These are phyloP conservation scores for Aix galericulata DNA, from an alignment of 2,113 vertebrate species.

Conservation along the genomic window DNA sequence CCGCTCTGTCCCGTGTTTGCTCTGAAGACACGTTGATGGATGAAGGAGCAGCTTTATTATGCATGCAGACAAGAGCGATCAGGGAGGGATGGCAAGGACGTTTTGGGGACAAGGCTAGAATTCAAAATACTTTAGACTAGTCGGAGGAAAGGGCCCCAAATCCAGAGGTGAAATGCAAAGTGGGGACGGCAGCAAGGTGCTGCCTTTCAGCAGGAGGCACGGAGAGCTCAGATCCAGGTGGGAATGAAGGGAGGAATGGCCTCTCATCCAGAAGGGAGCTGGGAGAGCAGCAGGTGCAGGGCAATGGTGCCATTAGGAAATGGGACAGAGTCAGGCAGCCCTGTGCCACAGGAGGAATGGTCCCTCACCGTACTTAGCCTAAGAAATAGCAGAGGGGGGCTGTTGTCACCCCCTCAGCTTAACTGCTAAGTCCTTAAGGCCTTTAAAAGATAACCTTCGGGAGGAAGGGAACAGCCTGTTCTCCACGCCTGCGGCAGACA, in stretches of 20 bases:
- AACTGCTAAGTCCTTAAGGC: neutral
- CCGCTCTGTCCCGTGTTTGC: neutral
- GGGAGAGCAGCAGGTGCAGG: neutral
- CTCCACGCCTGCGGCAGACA: neutral
- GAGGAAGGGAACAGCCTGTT: neutral
- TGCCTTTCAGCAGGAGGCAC: neutral
- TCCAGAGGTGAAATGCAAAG: neutral
- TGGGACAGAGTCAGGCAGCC: neutral
- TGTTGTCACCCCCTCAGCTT: neutral
- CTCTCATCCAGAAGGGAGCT: neutral
- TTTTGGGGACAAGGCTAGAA: conserved; percentile 28
- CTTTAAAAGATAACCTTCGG: conserved; percentile 8
- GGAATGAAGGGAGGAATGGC: neutral
- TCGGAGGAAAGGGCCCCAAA: neutral
- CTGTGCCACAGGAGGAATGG: neutral
- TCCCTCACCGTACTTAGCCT: neutral
- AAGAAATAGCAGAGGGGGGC: neutral
- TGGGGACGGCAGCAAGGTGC: neutral
- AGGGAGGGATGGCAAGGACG: conserved; percentile 37
- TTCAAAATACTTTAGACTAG: neutral
- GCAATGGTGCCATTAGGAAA: neutral
- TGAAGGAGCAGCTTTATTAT: conserved; percentile 29
- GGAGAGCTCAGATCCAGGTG: neutral
- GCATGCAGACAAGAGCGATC: conserved; percentile 36
- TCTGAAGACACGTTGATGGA: neutral